Evolutionary conservation across 2,113 vertebrate species (phyloP), one percentile per base, ranked within the genome.

Genomic region (Sardina pilchardus): DNA sequence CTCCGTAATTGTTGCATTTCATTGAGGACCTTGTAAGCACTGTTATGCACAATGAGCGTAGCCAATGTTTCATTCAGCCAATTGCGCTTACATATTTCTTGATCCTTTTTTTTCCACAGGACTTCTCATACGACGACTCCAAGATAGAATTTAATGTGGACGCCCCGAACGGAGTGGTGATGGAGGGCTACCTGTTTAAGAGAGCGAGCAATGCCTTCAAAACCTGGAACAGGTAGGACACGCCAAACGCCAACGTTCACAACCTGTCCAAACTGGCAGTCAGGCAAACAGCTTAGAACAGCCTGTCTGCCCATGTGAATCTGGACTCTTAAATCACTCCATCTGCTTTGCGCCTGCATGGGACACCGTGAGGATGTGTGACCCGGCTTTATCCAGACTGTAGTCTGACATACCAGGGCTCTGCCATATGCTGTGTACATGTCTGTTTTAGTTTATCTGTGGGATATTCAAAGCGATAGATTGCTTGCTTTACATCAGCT

Each of bases 101-200:
- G 59, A 19, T 53, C 26, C 26, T 87, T 53, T 24, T 86, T 34
- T 84, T 59, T 87, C 47, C 43, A 80, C 91, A 99, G 98, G 98
- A 99, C 88, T 99, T 99, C 89, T 96, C 97, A 4, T 97, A 97
- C 0, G 98, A 99, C 86, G 98, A 99, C 85, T 93, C 97, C 0
- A 99, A 98, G 89, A 95, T 95, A 87, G 98, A 99, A 85, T 99
- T 99, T 84, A 97, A 98, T 0, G 95, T 98, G 59, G 98, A 99
- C 0, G 97, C 98, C 2, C 97, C 98, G 0, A 98, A 97, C 1
- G 98, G 98, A 0, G 97, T 99, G 91, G 98, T 99, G 91, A 99
- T 99, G 98, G 98, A 99, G 92, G 98, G 98, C 0, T 99, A 99
- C 92, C 96, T 99, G 89, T 99, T 99, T 92, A 99, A 99, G 93